Base-by-base conservation (phyloP, 2,888 invertebrate genomes). In the Prosopocoilus inquinatus region DNA sequence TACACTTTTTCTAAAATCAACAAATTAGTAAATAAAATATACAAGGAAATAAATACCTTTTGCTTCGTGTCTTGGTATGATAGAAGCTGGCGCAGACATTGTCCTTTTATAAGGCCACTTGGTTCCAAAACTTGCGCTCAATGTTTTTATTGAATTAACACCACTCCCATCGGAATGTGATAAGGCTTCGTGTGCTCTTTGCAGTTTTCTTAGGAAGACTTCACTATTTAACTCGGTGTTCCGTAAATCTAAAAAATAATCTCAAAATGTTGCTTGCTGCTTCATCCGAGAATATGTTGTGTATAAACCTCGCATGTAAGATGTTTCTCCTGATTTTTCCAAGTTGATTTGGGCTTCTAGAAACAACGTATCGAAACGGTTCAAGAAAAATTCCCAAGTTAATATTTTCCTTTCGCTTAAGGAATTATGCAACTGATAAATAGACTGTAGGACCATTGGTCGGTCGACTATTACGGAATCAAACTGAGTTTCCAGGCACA, bases 401-500 rank as follows among this genome's bases (percentile, higher is more conserved):
- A 99, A 82, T 56, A 98, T 91, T 68, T 87, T 87, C 44, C 96
- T 83, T 75, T 96, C 94, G 65, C 91, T 91, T 32, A 98, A 83
- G 2, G 94, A 90, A 74, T 95, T 96, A 74, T 96, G 94, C 4
- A 99, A 83, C 74, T 97, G 94, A 75, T 95, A 94, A 50, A 99
- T 84, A 1, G 94, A 92, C 75, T 97, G 96, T 38, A 99, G 83
- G 32, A 99, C 93, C 85, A 98, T 91, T 0, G 97, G 96, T 38
- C 99, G 85, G 78, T 99, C 99, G 57, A 94, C 89, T 58, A 97
- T 95, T 60, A 98, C 96, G 58, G 92, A 85, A 81, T 99, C 99
- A 80, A 99, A 99, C 80, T 99, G 98, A 0, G 94, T 91, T 81
- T 99, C 98, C 79, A 99, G 79, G 76, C 98, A 98, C 82, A 90